Conservation (phyloP, 2,797 vertebrate genomes). For the Taeniopygia guttata region DNA sequence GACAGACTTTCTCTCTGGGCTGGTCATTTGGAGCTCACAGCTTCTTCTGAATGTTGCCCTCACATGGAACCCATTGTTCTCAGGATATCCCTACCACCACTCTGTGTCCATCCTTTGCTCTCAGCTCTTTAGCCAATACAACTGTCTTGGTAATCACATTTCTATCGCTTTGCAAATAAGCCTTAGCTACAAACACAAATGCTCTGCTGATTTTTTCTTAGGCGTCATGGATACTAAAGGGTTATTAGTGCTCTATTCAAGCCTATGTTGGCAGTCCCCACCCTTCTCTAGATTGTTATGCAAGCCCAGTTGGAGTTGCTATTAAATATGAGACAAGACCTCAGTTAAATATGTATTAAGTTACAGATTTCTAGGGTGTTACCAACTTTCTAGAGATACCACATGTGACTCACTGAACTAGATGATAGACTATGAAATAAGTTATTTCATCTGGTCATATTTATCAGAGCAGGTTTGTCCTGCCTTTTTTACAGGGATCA, state of each 20-base stretch:
- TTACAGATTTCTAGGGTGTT: slow-evolving; percentile 30
- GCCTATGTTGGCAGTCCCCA: neutral
- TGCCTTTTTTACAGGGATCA: neutral
- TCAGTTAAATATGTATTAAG: slow-evolving; percentile 29
- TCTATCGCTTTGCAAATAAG: neutral
- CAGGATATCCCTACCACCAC: neutral
- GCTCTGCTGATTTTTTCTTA: neutral
- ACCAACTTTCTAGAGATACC: slow-evolving; percentile 38
- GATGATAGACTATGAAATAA: neutral
- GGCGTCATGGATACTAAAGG: neutral
- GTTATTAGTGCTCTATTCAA: neutral
- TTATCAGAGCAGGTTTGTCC: slow-evolving; percentile 35
- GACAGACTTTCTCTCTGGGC: neutral
- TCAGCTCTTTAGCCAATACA: neutral
- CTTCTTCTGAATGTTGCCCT: neutral
- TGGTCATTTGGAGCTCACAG: neutral
- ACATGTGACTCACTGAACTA: slow-evolving; percentile 20
- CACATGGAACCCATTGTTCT: neutral
- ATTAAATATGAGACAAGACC: slow-evolving; percentile 30
- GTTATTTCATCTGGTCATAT: neutral
- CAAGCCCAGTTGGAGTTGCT: slow-evolving; percentile 3
- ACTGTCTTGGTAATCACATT: neutral
- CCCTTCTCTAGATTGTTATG: neutral
- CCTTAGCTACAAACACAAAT: neutral
- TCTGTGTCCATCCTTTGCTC: neutral